These are phyloP conservation scores for Semotilus atromaculatus DNA, from an alignment of 2,797 vertebrate species.

Conservation along the genomic window DNA sequence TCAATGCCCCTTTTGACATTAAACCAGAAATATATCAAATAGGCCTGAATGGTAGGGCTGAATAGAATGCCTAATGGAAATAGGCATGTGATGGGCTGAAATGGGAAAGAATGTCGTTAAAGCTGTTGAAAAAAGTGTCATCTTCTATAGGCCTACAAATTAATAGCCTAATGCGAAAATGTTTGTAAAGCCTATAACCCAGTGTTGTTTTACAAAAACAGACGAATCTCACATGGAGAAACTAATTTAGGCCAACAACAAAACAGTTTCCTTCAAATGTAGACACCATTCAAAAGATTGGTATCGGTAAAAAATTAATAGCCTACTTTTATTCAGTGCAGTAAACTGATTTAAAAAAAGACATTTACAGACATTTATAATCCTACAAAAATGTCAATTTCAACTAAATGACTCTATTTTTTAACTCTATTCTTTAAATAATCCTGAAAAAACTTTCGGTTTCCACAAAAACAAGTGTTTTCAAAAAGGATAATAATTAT, in stretches of 20 bases:
- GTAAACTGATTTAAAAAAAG: not conserved
- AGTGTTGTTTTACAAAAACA: not conserved
- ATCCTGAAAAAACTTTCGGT: not conserved
- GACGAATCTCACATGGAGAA: not conserved
- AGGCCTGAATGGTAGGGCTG: not conserved
- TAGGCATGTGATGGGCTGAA: too few species aligned
- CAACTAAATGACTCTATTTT: not conserved
- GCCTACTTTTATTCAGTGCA: not conserved
- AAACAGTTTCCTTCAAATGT: not conserved
- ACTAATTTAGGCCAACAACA: not conserved
- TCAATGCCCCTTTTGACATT: not conserved
- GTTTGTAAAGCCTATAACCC: not conserved
- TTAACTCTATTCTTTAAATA: not conserved
- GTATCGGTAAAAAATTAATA: not conserved
- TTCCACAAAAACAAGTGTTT: not conserved
- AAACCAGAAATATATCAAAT: not conserved
- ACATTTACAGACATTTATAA: not conserved
- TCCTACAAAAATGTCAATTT: not conserved
- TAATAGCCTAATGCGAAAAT: not conserved
- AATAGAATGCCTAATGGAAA: too few species aligned
- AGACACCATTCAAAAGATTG: not conserved
- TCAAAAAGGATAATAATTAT: not conserved
- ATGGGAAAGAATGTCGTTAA: not conserved
- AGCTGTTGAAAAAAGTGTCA: not conserved
- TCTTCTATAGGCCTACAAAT: too few species aligned